These are phyloP conservation scores for Zoanthus sansibaricus DNA, from an alignment of 92 coral and sea anemone genomes.

Conservation along the genomic window DNA sequence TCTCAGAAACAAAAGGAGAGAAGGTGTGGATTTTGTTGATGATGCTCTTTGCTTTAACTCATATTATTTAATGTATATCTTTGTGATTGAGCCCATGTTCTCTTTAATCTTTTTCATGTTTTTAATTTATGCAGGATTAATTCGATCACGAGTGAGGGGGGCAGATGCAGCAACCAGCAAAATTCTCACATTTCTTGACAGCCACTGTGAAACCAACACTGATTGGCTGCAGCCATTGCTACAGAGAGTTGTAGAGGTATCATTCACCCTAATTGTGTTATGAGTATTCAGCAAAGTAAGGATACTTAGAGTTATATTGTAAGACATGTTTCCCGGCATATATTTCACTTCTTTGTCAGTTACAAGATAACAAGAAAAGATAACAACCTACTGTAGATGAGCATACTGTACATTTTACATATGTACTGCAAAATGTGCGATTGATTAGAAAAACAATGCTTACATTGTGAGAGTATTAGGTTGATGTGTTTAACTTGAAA, in stretches of 20 bases:
- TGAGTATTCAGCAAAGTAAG: too few species aligned
- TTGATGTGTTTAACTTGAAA: too few species aligned
- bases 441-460: too few species aligned
- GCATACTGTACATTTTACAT: too few species aligned
- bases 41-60: background rate
- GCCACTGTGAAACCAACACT: conserved; percentile 93
- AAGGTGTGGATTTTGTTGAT: conserved; percentile 63
- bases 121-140: conserved; percentile 67
- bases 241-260: conserved; percentile 81
- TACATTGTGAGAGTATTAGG: too few species aligned
- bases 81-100: too few species aligned
- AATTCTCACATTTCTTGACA: conserved; percentile 91
- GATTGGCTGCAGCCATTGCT: conserved; percentile 93
- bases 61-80: background rate
- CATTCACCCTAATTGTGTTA: background rate
- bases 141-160: conserved; percentile 91
- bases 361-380: too few species aligned
- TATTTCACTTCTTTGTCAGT: too few species aligned
- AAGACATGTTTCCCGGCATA: too few species aligned
- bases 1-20: conserved; percentile 90
- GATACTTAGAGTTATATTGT: too few species aligned
- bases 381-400: too few species aligned
- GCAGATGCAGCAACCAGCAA: conserved; percentile 82
- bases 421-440: too few species aligned
- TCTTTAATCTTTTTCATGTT: background rate